phyloP scores from a whole-genome alignment of 2,888 invertebrate species.

The Penaeus monodon region DNA sequence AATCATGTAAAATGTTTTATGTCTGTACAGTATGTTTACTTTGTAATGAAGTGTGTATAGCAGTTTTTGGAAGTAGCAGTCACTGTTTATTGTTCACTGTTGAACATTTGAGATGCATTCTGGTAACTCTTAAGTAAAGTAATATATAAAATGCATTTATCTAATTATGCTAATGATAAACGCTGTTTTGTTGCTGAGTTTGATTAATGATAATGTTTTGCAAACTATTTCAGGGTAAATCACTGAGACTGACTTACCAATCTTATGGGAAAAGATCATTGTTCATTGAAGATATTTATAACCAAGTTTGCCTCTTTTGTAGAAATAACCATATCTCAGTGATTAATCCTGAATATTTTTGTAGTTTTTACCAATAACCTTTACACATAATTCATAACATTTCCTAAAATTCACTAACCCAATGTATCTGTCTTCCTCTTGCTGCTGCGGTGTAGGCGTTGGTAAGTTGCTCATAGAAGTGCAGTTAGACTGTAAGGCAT shows the following conservation, averaged over 20 bases:
- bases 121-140: too few relatives aligned
- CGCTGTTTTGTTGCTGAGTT: conserved; percentile 39
- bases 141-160: conserved; percentile 11
- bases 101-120: too few relatives aligned
- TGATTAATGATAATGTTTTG: conserved; percentile 16
- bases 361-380: conserved; percentile 28
- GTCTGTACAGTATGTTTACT: too few relatives aligned
- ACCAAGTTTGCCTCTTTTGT: neutral
- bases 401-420: conserved; percentile 54
- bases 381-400: conserved; percentile 39
- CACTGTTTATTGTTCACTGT: too few relatives aligned
- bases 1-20: too few relatives aligned
- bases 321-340: conserved; percentile 7
- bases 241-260: too few relatives aligned
- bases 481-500: conserved; percentile 24
- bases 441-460: conserved; percentile 61
- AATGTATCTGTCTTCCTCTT: conserved; percentile 47
- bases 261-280: neutral
- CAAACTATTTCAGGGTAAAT: too few relatives aligned
- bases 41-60: too few relatives aligned
- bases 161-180: conserved; percentile 27
- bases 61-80: too few relatives aligned
- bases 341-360: conserved; percentile 19
- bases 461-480: conserved; percentile 57
- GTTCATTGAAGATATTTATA: neutral